Conservation (phyloP, 1,140 invertebrate genomes). For the Euglossa dilemma region DNA sequence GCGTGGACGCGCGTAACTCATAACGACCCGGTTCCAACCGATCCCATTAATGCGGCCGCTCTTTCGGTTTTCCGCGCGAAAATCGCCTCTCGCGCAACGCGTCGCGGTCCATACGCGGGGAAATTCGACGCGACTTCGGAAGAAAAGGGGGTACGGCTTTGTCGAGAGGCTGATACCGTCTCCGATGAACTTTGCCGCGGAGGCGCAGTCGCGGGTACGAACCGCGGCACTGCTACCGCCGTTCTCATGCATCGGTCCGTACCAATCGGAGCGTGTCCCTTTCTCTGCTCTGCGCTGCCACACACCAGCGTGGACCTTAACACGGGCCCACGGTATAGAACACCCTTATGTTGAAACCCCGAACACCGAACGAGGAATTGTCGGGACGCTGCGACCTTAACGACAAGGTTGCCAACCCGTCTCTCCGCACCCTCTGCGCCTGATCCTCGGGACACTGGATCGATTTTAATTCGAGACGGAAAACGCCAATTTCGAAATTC, state of each 20-base stretch:
- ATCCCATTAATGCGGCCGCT: neutral
- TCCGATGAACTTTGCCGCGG: slow-evolving; percentile 21
- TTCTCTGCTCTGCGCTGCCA: slow-evolving; percentile 19
- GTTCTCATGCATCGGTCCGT: slow-evolving; percentile 37
- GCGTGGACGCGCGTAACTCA: neutral
- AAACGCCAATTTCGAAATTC: no score
- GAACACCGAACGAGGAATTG: neutral
- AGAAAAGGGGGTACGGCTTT: neutral
- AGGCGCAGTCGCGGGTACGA: neutral
- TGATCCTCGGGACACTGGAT: no score
- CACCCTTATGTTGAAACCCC: neutral
- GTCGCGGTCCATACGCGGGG: slow-evolving; percentile 11
- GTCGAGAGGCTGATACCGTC: neutral
- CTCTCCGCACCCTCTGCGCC: no score
- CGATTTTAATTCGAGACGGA: no score
- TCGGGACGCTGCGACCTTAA: slow-evolving; percentile 5
- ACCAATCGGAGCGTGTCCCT: slow-evolving; percentile 49
- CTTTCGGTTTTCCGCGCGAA: neutral
- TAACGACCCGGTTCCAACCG: neutral
- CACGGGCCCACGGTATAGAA: neutral
- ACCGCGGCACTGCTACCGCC: neutral
- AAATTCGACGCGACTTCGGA: neutral
- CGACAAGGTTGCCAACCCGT: neutral
- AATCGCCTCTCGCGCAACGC: neutral
- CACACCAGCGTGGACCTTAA: neutral